Percentiles rank a stretch among this genome's conserved stretches.
Evolutionary conservation across 2,797 vertebrate species (phyloP).

Genomic region (Silurus aristotelis): DNA sequence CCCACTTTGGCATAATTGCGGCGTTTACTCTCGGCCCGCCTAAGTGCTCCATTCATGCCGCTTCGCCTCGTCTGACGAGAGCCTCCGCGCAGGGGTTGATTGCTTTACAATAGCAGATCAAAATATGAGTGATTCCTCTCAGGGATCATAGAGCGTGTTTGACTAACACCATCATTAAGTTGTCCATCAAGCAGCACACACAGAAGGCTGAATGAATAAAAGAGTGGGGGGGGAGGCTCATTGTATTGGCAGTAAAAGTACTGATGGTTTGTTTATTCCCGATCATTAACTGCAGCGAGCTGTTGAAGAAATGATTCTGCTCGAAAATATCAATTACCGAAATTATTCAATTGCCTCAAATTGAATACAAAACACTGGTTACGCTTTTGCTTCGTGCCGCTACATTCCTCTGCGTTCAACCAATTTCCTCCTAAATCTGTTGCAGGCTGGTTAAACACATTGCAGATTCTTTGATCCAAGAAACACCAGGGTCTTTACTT

Average conservation of each 20-base stretch:
- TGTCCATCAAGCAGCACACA: conserved; percentile 63
- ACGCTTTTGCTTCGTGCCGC: not conserved
- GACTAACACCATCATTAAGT: conserved; percentile 64
- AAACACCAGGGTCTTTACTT: not conserved
- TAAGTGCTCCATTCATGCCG: conserved; percentile 73
- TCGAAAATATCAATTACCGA: not conserved
- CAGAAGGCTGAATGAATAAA: conserved; percentile 44
- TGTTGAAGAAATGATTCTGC: conserved; percentile 14
- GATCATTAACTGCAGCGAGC: conserved; percentile 38
- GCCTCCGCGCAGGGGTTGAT: conserved; percentile 64
- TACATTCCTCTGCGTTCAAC: not conserved
- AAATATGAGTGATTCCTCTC: conserved; percentile 65
- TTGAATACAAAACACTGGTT: not conserved
- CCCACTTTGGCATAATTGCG: conserved; percentile 75
- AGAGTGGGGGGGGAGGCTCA: not conserved
- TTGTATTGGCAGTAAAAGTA: conserved; percentile 20
- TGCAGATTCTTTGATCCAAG: not conserved
- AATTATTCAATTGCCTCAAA: conserved; percentile 39
- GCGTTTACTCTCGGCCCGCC: conserved; percentile 68
- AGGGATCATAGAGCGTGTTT: conserved; percentile 61
- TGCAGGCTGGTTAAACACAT: not conserved
- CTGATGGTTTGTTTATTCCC: conserved; percentile 39
- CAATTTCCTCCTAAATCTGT: not conserved
- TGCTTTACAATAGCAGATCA: conserved; percentile 69
- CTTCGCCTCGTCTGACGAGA: conserved; percentile 65